A percentile compares a stretch with the other conserved stretches of the same genome.
Evolutionary conservation across 2,797 vertebrate genomes (phyloP).

Genomic region (Cirrhinus molitorella): DNA sequence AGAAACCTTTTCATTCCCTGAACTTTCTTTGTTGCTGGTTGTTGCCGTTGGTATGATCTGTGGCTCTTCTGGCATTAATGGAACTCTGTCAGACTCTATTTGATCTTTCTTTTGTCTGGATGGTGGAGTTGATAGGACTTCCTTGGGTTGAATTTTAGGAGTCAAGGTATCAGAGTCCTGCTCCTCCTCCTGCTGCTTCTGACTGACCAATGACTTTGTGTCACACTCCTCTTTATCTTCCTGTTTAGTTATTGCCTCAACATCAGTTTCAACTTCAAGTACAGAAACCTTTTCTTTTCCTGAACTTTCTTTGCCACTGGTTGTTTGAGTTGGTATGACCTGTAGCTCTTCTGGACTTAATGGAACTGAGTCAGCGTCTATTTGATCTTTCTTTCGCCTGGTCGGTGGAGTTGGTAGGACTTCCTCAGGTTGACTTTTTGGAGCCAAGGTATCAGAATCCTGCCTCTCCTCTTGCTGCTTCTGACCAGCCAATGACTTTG

Average conservation of each 20-base stretch:
- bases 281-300: background rate
- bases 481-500: too few relatives aligned
- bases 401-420: slow-evolving; percentile 15
- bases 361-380: background rate
- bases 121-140: too few relatives aligned
- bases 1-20: too few relatives aligned
- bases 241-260: slow-evolving; percentile 13
- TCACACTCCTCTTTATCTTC: slow-evolving; percentile 10
- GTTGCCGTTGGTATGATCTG: background rate
- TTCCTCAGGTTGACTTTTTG: slow-evolving; percentile 3
- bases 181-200: too few relatives aligned
- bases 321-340: slow-evolving; percentile 22
- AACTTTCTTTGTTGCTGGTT: background rate
- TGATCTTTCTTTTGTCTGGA: too few relatives aligned
- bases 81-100: too few relatives aligned
- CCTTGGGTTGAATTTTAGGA: too few relatives aligned
- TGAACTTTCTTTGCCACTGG: background rate
- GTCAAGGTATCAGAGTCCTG: too few relatives aligned
- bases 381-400: background rate
- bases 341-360: slow-evolving; percentile 13
- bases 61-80: too few relatives aligned
- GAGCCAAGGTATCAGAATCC: too few relatives aligned
- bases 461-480: too few relatives aligned
- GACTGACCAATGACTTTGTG: too few relatives aligned
- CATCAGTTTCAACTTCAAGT: slow-evolving; percentile 1